Percentiles rank a stretch among this genome's conserved stretches.
phyloP scores from a whole-genome alignment of 2,113 vertebrate species.

The Campylomormyrus tamandua region DNA sequence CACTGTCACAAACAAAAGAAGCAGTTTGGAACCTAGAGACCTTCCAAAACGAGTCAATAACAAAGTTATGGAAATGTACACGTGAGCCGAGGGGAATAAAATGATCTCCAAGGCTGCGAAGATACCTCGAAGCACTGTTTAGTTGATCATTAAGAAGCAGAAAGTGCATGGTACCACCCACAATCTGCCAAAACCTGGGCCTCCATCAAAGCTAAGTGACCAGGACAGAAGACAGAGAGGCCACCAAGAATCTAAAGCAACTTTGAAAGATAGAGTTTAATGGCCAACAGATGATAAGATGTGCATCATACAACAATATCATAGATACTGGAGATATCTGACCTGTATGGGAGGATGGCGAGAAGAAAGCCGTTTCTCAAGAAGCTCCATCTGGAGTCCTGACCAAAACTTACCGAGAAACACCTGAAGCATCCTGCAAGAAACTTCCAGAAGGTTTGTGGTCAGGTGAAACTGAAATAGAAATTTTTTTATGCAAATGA shows the following conservation, averaged over 20 bases:
- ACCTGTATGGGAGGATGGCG: background rate
- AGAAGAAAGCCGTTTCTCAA: background rate
- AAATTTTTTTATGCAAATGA: background rate
- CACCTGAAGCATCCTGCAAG: background rate
- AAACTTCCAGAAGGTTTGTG: background rate
- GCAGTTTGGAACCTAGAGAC: background rate
- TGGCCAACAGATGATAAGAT: background rate
- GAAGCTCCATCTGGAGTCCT: background rate
- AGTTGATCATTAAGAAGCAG: background rate
- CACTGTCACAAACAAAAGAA: background rate
- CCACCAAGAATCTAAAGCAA: background rate
- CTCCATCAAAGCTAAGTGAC: background rate
- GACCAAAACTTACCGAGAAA: background rate
- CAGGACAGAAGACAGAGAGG: background rate
- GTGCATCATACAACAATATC: background rate
- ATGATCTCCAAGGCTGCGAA: conserved; percentile 18
- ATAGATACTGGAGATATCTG: background rate
- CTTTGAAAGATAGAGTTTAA: background rate
- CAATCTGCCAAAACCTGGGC: background rate
- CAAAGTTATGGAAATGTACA: background rate
- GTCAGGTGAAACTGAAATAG: background rate
- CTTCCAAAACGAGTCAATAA: background rate
- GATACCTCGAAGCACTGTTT: conserved; percentile 11
- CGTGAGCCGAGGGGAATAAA: background rate
- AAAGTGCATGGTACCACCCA: background rate